phyloP scores from a whole-genome alignment of 2,113 vertebrate species.

The Pagrus major region DNA sequence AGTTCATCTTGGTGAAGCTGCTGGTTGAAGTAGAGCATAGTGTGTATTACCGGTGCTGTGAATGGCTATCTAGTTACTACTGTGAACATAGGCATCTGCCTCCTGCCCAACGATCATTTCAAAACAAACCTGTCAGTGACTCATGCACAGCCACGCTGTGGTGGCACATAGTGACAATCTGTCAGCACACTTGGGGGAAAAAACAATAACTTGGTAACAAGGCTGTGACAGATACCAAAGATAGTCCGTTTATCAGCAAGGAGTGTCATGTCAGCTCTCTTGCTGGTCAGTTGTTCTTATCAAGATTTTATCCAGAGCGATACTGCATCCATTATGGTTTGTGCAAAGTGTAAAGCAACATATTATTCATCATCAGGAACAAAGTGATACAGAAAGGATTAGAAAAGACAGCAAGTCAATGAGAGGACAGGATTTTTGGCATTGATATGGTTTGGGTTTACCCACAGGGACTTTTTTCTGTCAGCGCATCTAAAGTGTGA shows the following conservation, averaged over 20 bases:
- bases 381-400: conserved; percentile 20
- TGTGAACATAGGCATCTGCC: conserved; percentile 6
- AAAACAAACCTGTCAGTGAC: conserved; percentile 38
- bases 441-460: conserved; percentile 29
- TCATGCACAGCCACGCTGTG: conserved; percentile 2
- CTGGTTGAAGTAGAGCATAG: conserved; percentile 15
- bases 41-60: conserved; percentile 18
- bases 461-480: conserved; percentile 3
- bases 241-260: conserved; percentile 17
- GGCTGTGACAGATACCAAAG: conserved; percentile 30
- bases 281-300: background rate
- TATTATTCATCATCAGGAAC: conserved; percentile 22
- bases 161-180: conserved; percentile 32
- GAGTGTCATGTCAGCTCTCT: background rate
- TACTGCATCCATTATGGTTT: background rate
- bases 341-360: conserved; percentile 8
- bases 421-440: conserved; percentile 14
- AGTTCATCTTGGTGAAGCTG: conserved; percentile 8
- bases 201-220: conserved; percentile 31
- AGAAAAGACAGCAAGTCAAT: conserved; percentile 33
- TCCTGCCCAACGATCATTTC: conserved; percentile 29
- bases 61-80: conserved; percentile 2
- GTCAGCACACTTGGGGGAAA: background rate
- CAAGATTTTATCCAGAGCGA: background rate
- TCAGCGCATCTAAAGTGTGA: conserved; percentile 21